Conservation (phyloP, 2,797 vertebrate genomes). For the Smutsia temminckii region DNA sequence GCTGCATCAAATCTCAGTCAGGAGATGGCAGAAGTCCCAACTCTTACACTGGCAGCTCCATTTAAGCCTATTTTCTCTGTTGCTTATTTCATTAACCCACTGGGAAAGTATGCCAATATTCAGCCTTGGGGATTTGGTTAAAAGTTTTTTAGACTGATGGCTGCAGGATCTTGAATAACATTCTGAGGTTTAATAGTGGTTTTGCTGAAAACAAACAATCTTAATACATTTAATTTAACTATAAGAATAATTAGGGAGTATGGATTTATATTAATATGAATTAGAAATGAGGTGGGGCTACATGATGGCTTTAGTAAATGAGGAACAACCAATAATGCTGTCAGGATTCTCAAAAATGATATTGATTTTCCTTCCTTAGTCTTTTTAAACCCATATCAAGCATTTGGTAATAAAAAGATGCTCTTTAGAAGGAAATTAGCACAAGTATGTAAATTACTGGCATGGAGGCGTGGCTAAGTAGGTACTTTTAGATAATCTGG, state of each 20-base stretch:
- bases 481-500: neutral
- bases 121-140: slow-evolving; percentile 34
- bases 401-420: neutral
- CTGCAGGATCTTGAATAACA: neutral
- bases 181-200: slow-evolving; percentile 30
- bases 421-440: neutral
- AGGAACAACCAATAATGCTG: neutral
- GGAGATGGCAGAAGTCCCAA: slow-evolving; percentile 44
- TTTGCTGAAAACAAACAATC: slow-evolving; percentile 58
- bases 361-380: neutral
- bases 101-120: slow-evolving; percentile 38
- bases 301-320: neutral
- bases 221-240: slow-evolving; percentile 46
- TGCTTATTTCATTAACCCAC: slow-evolving; percentile 46
- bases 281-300: neutral
- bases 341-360: neutral
- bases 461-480: neutral
- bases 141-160: slow-evolving; percentile 51
- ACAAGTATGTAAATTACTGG: neutral
- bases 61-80: slow-evolving; percentile 43
- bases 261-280: slow-evolving; percentile 32
- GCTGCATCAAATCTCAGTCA: slow-evolving; percentile 39
- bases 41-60: slow-evolving; percentile 35
- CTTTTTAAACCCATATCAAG: neutral
- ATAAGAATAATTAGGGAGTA: slow-evolving; percentile 31